These are phyloP conservation scores for Muscina levida DNA, from an alignment of 2,888 invertebrate genomes.

Conservation along the genomic window DNA sequence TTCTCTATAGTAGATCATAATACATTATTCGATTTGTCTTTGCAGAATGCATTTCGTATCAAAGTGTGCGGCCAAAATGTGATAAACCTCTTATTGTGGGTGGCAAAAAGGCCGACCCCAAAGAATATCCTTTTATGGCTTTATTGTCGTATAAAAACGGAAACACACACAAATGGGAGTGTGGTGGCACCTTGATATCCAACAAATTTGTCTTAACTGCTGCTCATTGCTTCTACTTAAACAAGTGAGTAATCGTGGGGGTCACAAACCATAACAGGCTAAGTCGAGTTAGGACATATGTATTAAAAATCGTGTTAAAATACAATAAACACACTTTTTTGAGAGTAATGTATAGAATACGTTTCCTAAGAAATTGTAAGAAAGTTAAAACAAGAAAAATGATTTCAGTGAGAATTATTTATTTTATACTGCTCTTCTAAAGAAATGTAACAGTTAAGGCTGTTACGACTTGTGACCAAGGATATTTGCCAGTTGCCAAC, in stretches of 20 bases:
- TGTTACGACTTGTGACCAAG: no score
- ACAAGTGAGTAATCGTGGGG: constrained; percentile 54
- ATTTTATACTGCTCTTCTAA: no score
- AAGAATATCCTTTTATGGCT: constrained; percentile 74
- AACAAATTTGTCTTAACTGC: constrained; percentile 82
- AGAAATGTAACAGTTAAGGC: neutral
- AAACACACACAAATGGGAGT: constrained; percentile 75
- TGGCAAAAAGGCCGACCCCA: constrained; percentile 66
- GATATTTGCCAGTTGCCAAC: no score
- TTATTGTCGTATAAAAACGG: constrained; percentile 64
- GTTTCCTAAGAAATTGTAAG: no score
- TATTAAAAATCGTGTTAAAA: no score
- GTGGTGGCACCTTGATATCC: constrained; percentile 83
- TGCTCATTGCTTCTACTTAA: constrained; percentile 81
- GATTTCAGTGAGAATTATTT: no score
- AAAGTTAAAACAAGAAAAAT: no score
- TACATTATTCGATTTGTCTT: neutral
- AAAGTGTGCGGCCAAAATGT: neutral
- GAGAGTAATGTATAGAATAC: no score
- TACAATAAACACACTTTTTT: no score
- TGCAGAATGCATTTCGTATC: constrained; percentile 19
- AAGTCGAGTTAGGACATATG: no score
- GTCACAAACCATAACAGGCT: no score
- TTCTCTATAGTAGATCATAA: constrained; percentile 66
- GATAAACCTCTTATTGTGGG: constrained; percentile 63